A percentile compares a stretch with the other conserved stretches of the same genome.
Conservation (phyloP, 2,113 vertebrate species). For the Oceanites oceanicus region DNA sequence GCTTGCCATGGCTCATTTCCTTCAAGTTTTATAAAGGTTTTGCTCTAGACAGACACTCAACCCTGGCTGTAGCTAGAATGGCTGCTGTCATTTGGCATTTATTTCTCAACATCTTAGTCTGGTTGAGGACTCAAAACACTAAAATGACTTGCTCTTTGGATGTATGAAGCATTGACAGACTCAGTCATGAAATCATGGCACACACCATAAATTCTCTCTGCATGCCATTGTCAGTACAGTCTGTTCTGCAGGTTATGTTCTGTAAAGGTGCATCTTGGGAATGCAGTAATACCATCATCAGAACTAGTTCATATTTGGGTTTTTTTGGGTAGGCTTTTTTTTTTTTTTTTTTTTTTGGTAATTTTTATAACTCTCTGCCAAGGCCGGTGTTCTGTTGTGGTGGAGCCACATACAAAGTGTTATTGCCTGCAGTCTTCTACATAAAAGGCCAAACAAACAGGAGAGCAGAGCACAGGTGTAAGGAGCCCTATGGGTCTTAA, state of each 20-base stretch:
- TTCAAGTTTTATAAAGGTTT: background rate
- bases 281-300: background rate
- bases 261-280: background rate
- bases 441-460: background rate
- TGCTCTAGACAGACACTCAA: background rate
- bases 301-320: rapidly evolving
- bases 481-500: background rate
- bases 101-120: background rate
- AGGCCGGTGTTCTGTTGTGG: rapidly evolving
- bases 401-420: background rate
- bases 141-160: background rate
- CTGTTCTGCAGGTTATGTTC: background rate
- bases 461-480: background rate
- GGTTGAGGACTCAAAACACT: background rate
- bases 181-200: background rate
- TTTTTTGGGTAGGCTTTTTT: background rate
- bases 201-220: background rate
- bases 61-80: background rate
- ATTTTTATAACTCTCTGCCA: background rate
- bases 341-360: background rate
- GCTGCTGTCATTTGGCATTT: background rate
- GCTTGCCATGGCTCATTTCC: background rate
- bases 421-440: background rate
- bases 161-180: background rate
- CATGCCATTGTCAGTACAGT: background rate